Conservation (phyloP, 2,113 vertebrate species). For the Cygnus buccinator region DNA sequence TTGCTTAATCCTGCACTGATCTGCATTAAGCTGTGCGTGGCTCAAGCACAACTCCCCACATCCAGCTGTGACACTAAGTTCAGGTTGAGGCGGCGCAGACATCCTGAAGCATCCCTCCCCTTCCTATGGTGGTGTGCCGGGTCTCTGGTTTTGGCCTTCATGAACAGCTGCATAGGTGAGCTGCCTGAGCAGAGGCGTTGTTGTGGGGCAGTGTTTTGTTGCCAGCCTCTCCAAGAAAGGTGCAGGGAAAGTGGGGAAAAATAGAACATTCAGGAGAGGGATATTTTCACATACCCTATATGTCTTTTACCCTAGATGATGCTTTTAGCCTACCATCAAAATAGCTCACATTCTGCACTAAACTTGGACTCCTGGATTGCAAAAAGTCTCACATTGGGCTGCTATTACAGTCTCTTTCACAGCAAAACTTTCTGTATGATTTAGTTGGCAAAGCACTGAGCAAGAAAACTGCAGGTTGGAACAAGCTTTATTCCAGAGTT, state of each 20-base stretch:
- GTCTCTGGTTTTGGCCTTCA: background rate
- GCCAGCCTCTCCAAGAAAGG: background rate
- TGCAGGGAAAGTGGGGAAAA: background rate
- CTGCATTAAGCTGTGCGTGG: background rate
- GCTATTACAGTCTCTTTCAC: background rate
- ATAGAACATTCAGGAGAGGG: background rate
- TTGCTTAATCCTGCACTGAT: background rate
- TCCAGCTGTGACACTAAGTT: fast-evolving
- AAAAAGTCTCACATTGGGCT: background rate
- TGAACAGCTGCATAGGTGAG: background rate
- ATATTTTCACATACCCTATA: background rate
- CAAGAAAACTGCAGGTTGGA: background rate
- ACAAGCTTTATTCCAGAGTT: slow-evolving; percentile 39
- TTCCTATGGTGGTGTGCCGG: background rate
- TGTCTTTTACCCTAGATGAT: background rate
- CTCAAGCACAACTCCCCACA: background rate
- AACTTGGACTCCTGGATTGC: background rate
- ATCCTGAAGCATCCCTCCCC: background rate
- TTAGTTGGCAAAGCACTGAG: background rate
- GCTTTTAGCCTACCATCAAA: background rate
- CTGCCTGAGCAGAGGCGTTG: background rate
- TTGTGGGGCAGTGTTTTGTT: background rate
- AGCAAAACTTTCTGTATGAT: background rate
- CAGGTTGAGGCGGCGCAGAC: background rate
- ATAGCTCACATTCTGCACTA: background rate